Conservation (phyloP, 2,797 vertebrate species). For the Liparis tanakae region DNA sequence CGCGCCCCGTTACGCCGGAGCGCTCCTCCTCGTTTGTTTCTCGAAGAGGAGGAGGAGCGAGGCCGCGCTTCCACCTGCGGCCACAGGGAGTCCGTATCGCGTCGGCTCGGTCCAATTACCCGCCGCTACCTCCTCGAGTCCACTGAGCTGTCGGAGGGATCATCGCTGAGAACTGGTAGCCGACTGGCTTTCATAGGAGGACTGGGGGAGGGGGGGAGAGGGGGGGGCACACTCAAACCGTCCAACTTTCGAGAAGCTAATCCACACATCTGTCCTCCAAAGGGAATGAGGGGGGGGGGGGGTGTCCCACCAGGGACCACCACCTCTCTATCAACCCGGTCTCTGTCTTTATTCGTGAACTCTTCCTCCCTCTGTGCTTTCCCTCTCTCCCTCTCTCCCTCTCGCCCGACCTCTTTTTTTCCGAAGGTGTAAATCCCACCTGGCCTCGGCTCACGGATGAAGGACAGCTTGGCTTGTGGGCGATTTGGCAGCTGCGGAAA, state of each 20-base stretch:
- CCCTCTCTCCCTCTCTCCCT: conserved; percentile 29
- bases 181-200: conserved; percentile 48
- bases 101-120: conserved; percentile 61
- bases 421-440: conserved; percentile 63
- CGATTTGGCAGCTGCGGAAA: conserved; percentile 44
- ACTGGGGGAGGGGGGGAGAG: neutral
- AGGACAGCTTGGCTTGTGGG: conserved; percentile 49
- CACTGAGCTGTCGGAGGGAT: conserved; percentile 52
- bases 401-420: conserved; percentile 39
- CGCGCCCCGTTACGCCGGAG: conserved; percentile 20
- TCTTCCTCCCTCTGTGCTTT: conserved; percentile 45
- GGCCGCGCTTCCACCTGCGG: conserved; percentile 39
- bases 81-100: conserved; percentile 58
- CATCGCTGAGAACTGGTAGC: conserved; percentile 44
- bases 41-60: conserved; percentile 27
- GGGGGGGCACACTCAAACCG: conserved; percentile 34
- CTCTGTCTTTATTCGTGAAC: conserved; percentile 14
- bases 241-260: conserved; percentile 58
- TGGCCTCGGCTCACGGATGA: conserved; percentile 56
- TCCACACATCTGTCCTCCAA: conserved; percentile 62
- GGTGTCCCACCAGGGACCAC: conserved; percentile 40
- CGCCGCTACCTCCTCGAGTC: conserved; percentile 57
- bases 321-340: conserved; percentile 25
- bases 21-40: conserved; percentile 57
- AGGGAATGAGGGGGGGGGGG: neutral